A percentile compares a stretch with the other conserved stretches of the same genome.
These are phyloP conservation scores for Galago senegalensis DNA, from an alignment of 2,797 vertebrate species.

Conservation along the genomic window DNA sequence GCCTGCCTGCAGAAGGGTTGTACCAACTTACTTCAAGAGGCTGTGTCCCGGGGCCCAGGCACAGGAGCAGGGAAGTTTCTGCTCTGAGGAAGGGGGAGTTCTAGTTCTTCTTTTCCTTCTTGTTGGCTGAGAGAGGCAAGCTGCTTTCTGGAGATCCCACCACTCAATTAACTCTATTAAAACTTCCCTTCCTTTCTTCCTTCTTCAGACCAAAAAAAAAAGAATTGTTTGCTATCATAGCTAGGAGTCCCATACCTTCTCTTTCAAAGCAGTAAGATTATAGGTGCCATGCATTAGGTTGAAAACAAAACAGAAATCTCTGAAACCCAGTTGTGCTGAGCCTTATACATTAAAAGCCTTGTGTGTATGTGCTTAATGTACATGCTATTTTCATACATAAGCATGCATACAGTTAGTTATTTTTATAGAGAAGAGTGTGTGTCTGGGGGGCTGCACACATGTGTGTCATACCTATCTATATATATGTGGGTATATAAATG, in stretches of 20 bases:
- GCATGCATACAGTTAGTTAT: not conserved
- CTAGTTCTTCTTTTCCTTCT: not conserved
- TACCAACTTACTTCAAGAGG: not conserved
- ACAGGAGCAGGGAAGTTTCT: no score
- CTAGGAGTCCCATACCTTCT: not conserved
- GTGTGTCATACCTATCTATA: not conserved
- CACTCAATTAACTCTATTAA: not conserved
- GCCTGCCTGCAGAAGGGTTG: not conserved
- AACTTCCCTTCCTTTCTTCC: not conserved
- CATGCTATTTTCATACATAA: not conserved
- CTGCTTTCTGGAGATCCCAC: not conserved
- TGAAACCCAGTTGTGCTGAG: not conserved
- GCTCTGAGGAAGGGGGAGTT: not conserved
- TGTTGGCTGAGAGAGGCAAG: not conserved
- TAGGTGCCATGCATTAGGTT: constrained; percentile 18
- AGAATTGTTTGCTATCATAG: not conserved
- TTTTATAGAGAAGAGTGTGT: not conserved
- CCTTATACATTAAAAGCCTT: not conserved
- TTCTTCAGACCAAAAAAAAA: not conserved
- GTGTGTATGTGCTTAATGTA: not conserved
- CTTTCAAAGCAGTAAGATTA: constrained; percentile 35
- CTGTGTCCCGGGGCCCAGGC: not conserved
- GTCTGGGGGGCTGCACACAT: not conserved
- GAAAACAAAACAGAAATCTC: not conserved
- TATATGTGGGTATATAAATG: not conserved